Evolutionary conservation across 2,113 vertebrate species (phyloP), one percentile per base, ranked within the genome.

Genomic region (Cisticola juncidis): DNA sequence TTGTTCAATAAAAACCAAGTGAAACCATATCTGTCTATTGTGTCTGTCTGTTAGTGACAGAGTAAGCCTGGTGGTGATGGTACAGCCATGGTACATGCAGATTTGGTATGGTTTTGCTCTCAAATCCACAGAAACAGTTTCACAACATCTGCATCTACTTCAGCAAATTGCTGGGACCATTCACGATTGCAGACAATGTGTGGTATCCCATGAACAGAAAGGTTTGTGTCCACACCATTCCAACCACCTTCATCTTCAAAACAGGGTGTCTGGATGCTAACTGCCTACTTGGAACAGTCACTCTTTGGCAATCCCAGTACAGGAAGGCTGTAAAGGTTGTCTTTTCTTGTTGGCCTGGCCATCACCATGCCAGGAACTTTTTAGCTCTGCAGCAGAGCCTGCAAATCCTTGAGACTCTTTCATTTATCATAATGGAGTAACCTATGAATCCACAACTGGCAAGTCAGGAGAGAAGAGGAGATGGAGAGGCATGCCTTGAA

Each of bases 1-100:
- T 93, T 96, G 94, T 96, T 95, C 94, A 98, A 98, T 98, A 88
- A 98, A 98, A 78, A 31, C 9, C 6, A 54, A n/a, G 18, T 72
- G 64, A 88, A 92, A 90, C 24, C 38, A 92, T 62, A 17, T 2
- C 35, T 81, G 35, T 51, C 38, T 57, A 29, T 33, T 19, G 48
- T 62, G 29, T 82, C 24, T 38, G 25, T 51, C 40, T 24, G 7
- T 74, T 77, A 44, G 58, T 21, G 13, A 45, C 23, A 62, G 36
- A n/a, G 12, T 28, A 68, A 88, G 29, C 28, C 40, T 45, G 24
- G 9, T 66, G 20, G 11, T 62, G n/a, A 33, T 38, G 15, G 64
- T 68, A 71, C 4, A 89, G 36, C 9, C 21, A 44, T 2, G 4
- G 11, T 14, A 7, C 22, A 6, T 31, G 17, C 54, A 81, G 22